Conservation (phyloP, 2,888 invertebrate genomes). For the Cerastis leucographa region DNA sequence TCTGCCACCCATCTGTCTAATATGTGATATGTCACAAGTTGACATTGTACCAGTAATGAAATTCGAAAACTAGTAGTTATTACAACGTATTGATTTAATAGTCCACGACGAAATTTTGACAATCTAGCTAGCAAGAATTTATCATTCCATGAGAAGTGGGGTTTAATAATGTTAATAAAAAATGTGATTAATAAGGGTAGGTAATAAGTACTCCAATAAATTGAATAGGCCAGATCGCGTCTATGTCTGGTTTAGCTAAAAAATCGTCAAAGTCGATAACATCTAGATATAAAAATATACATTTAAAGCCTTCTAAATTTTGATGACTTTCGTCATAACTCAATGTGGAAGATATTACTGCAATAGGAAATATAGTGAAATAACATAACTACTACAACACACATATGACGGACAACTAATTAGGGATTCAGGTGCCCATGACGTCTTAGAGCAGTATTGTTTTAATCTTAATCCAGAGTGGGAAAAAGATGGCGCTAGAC, state of each 20-base stretch:
- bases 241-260: not conserved
- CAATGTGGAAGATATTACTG: constrained; percentile 17
- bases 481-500: too few species aligned
- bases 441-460: too few species aligned
- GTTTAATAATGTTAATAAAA: not conserved
- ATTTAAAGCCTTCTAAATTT: constrained; percentile 34
- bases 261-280: not conserved
- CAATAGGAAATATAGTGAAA: not conserved
- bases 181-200: not conserved
- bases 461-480: too few species aligned
- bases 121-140: not conserved
- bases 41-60: not conserved
- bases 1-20: not conserved
- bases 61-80: not conserved
- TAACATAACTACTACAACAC: constrained; percentile 11
- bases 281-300: not conserved
- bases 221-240: not conserved
- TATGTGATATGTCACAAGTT: not conserved
- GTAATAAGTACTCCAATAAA: not conserved
- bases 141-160: not conserved
- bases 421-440: not conserved
- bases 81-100: not conserved
- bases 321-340: constrained; percentile 17
- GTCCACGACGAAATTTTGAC: not conserved
- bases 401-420: constrained; percentile 4